phyloP scores from a whole-genome alignment of 2,113 vertebrate genomes.

The Marmota flaviventris region DNA sequence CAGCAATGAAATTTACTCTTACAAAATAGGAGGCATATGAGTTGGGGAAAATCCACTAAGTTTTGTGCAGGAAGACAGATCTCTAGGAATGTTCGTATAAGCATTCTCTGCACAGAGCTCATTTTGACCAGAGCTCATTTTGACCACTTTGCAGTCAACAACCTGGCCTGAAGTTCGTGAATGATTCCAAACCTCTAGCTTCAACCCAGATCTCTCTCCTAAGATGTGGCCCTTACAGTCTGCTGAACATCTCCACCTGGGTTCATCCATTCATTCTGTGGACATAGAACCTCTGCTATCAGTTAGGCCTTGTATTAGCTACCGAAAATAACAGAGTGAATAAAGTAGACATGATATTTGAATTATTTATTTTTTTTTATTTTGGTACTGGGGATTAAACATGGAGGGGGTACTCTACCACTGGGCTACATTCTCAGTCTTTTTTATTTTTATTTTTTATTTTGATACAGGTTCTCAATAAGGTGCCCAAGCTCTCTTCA shows the following conservation, averaged over 20 bases:
- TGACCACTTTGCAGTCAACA: not conserved
- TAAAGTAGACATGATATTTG: not conserved
- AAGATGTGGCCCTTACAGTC: not conserved
- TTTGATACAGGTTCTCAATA: no score
- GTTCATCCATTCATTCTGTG: not conserved
- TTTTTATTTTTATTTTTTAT: not conserved
- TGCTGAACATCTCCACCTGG: not conserved
- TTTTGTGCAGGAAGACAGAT: not conserved
- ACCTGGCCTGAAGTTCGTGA: not conserved
- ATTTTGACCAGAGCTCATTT: not conserved
- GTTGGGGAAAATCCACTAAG: not conserved
- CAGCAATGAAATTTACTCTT: not conserved
- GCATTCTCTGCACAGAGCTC: not conserved
- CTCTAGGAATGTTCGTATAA: slow-evolving; percentile 19
- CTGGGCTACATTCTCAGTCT: not conserved
- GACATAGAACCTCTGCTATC: not conserved
- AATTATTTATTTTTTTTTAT: not conserved
- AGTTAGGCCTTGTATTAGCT: not conserved
- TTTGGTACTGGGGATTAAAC: not conserved
- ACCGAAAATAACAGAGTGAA: not conserved
- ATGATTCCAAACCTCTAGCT: not conserved
- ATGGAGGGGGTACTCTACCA: not conserved
- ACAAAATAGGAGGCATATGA: not conserved
- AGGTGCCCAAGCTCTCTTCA: no score
- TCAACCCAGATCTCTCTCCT: not conserved